Evolutionary conservation across 2,888 invertebrate species (phyloP).

Genomic region (Ypsolopha scabrella): DNA sequence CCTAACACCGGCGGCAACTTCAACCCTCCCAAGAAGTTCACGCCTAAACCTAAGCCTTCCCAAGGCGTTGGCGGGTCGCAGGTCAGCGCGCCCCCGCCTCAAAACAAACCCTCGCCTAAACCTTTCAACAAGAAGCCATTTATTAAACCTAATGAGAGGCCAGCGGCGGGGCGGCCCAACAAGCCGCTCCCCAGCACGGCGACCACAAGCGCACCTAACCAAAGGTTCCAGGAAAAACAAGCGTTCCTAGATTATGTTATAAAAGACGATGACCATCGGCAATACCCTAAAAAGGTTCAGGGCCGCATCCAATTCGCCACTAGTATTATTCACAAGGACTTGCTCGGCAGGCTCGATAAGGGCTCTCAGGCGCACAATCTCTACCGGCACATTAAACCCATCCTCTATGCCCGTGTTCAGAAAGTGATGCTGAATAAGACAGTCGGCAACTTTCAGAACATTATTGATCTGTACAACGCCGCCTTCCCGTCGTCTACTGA

Average conservation of each 20-base stretch:
- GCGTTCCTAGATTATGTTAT: background rate
- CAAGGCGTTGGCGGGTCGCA: background rate
- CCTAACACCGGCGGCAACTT: background rate
- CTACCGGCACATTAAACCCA: no score
- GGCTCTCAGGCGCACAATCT: no score
- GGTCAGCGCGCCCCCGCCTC: background rate
- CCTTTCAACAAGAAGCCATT: background rate
- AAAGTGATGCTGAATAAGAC: no score
- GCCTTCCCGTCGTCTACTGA: no score
- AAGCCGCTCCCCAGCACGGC: background rate
- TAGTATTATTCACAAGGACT: no score
- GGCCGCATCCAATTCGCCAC: no score
- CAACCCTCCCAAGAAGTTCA: background rate
- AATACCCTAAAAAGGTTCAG: background rate
- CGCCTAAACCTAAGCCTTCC: background rate
- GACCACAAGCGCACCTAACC: no score
- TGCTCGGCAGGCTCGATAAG: no score
- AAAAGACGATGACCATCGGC: background rate
- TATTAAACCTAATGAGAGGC: background rate
- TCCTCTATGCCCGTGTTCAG: no score
- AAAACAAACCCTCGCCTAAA: background rate
- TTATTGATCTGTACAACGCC: no score
- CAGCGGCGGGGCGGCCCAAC: background rate
- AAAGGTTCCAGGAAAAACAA: background rate
- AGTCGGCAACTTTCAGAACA: no score